Percentiles rank a stretch among this genome's conserved stretches.
phyloP scores from a whole-genome alignment of 2,797 vertebrate species.

The Orestias chungarensis region DNA sequence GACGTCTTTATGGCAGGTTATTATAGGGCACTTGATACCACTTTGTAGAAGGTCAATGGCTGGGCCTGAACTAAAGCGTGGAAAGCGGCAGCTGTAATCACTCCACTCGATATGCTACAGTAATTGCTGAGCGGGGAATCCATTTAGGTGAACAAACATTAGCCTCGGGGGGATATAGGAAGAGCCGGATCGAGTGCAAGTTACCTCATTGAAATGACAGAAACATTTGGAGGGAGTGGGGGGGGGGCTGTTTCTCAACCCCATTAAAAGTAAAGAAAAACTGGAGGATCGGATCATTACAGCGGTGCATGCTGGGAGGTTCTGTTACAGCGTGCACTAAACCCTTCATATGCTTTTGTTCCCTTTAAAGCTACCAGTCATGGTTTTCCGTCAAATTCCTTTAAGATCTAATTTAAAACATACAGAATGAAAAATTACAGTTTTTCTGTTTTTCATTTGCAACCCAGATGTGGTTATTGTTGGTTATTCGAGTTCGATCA shows the following conservation, averaged over 20 bases:
- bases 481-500: not conserved
- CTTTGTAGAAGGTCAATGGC: conserved; percentile 72
- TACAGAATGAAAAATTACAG: not conserved
- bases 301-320: conserved; percentile 6
- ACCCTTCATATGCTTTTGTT: not conserved
- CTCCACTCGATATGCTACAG: conserved; percentile 46
- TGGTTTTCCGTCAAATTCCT: not conserved
- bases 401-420: not conserved
- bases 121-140: conserved; percentile 58
- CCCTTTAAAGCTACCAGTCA: not conserved
- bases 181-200: conserved; percentile 34
- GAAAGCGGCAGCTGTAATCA: conserved; percentile 58
- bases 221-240: too few relatives aligned
- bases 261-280: conserved; percentile 1
- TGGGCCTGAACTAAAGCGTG: conserved; percentile 60
- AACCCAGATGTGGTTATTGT: not conserved
- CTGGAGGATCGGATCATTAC: conserved; percentile 4
- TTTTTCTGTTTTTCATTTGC: not conserved
- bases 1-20: conserved; percentile 68
- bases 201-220: conserved; percentile 22
- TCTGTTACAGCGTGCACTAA: not conserved
- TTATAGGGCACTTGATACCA: conserved; percentile 69
- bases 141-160: conserved; percentile 69
- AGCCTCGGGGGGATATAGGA: conserved; percentile 41
- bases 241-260: not conserved